Conservation (phyloP, 2,113 vertebrate genomes). For the Phocoena phocoena region DNA sequence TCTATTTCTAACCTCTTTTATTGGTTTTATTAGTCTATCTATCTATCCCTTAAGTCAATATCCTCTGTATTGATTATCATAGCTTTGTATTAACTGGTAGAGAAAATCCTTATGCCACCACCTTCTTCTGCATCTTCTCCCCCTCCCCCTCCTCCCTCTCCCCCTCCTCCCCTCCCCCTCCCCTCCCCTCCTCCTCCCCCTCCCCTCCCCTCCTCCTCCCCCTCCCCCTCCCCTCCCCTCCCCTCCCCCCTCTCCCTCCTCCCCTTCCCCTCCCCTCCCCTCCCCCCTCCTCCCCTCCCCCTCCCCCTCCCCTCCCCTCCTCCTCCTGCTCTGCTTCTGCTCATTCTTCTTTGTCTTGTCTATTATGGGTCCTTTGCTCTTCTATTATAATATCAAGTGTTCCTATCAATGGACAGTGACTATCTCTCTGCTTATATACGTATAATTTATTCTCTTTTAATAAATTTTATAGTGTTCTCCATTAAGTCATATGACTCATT, state of each 20-base stretch:
- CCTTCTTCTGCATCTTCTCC: neutral
- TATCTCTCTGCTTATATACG: neutral
- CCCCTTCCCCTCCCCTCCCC: rapidly evolving
- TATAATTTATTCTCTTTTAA: neutral
- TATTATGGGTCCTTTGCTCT: neutral
- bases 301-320: no score
- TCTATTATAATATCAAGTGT: neutral
- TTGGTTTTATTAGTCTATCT: no score
- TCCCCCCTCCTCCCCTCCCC: no score
- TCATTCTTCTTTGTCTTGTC: neutral
- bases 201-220: rapidly evolving
- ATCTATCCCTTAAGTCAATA: neutral
- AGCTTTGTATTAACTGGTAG: no score
- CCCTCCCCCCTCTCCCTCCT: rapidly evolving
- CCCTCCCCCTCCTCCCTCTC: rapidly evolving
- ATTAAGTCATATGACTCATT: neutral
- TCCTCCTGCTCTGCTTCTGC: neutral
- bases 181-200: no score
- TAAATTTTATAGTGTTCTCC: neutral
- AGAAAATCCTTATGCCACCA: rapidly evolving
- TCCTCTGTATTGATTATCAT: neutral
- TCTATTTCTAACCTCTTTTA: neutral
- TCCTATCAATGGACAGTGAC: neutral
- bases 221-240: no score
- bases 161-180: no score